Base-by-base conservation (phyloP, 2,888 invertebrate species). In the Drosophila prostipennis region DNA sequence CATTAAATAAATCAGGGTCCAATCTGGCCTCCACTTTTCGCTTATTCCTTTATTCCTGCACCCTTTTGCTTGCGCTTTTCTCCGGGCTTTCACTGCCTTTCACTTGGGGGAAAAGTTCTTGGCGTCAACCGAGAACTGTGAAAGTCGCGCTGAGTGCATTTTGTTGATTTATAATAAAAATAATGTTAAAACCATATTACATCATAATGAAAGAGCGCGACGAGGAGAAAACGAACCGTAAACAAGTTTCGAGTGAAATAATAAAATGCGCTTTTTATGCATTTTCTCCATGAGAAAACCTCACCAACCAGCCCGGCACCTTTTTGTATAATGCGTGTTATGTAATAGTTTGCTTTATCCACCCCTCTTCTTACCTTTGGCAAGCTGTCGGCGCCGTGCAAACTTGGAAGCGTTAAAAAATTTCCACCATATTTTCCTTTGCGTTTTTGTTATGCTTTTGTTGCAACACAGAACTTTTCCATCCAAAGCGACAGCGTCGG, bases 161-260 rank as follows among this genome's bases (percentile, higher is more conserved):
- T 74, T 78, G 76, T 80, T 84, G 84, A 80, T 80, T 80, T 80
- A 83, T 80, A 80, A 85, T 81, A 81, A 79, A 80, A 82, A 77
- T 85, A 80, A 82, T 85, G 80, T 79, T 79, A 79, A 79, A 82
- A 85, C 85, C 80, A 73, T 80, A 80, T 85, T 79, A 80, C 82
- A 75, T 69, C 71, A 79, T 80, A 85, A 85, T 80, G 83, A 85
- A 85, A 64, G 82, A 68, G 80, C 54, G 65, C 32, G 57, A 46
- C 46, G 46, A 8, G 29, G 29, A 52, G 45, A 49, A 74, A 79
- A 65, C 60, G 74, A 79, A 64, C 68, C 87, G 79, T 87, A 82
- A 82, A 82, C 87, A 87, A 87, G 63, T 85, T 82, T 87, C 79
- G 80, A 87, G 85, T 82, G 82, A 82, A 82, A 82, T 87, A 82